Base-by-base conservation (phyloP, 1,140 invertebrate genomes). In the Drosophila orena region DNA sequence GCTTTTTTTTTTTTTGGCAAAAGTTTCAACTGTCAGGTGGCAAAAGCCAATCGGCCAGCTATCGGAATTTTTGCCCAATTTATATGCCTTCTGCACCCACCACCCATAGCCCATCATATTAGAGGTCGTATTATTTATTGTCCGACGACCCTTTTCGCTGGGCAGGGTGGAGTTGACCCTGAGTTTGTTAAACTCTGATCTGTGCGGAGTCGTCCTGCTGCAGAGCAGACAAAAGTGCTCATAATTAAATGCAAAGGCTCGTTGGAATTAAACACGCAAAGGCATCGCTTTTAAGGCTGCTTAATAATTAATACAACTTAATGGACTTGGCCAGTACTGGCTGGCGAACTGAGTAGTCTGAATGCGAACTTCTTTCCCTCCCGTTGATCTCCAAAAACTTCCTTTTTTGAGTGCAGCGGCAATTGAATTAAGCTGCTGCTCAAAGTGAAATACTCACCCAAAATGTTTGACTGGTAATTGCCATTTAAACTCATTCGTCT, bases 21-120 rank as follows among this genome's bases (percentile, higher is more conserved):
- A 88, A 83, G 47, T 89, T 89, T 88, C 43, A 89, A 88, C 77
- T 89, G 83, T 88, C 83, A 88, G 83, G 83, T 88, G 84, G 72
- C 83, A 89, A 84, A 73, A 88, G 83, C 72, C 83, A 88, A 88
- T 88, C 81, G 83, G 75, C 66, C 61, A 72, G 84, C 61, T 43
- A 65, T 79, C 62, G 65, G 81, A 77, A 81, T 85, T 86, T 85
- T 75, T 81, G 57, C 56, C 57, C 65, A 89, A 89, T 89, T 81
- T 79, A 89, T 86, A 55, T 44, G 74, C 40, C 57, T 47, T n/a
- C 62, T 22, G 2, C 2, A 5, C 30, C 30, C 24, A 27, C 30
- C 58, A 46, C 27, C 38, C n/a, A n/a, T n/a, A n/a, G n/a, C n/a
- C n/a, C 17, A 20, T n/a, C 30, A 24, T 35, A 54, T 71, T 71